A percentile compares a stretch with the other conserved stretches of the same genome.
Conservation (phyloP, 2,113 vertebrate species). For the Probosciger aterrimus region DNA sequence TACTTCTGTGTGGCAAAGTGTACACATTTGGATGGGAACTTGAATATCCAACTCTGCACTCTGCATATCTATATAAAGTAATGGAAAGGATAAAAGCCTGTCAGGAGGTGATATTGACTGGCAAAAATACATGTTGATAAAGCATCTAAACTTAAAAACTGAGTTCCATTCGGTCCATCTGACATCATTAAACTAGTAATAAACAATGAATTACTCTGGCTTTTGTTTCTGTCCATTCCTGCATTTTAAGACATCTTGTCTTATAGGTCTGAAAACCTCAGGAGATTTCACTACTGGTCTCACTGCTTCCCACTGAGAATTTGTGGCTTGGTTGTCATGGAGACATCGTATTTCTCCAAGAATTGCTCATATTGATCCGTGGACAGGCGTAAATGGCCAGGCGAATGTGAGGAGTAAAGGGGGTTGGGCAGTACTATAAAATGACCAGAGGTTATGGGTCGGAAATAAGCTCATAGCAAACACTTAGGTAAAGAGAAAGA, state of each 20-base stretch:
- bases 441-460: conserved; percentile 80
- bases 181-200: conserved; percentile 76
- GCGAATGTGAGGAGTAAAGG: conserved; percentile 87
- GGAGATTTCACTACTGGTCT: conserved; percentile 82
- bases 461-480: conserved; percentile 79
- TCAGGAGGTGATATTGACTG: conserved; percentile 38
- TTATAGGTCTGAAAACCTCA: conserved; percentile 80
- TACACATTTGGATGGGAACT: not conserved
- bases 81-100: not conserved
- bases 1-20: not conserved
- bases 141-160: conserved; percentile 68
- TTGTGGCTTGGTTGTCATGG: conserved; percentile 96
- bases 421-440: conserved; percentile 77
- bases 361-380: conserved; percentile 98
- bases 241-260: conserved; percentile 82
- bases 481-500: conserved; percentile 79
- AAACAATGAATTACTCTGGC: conserved; percentile 78
- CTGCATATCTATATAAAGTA: not conserved
- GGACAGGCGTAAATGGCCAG: conserved; percentile 93
- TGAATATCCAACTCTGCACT: not conserved
- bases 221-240: conserved; percentile 78
- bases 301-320: conserved; percentile 86
- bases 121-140: conserved; percentile 55
- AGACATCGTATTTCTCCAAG: conserved; percentile 95
- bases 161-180: conserved; percentile 56